Conservation (phyloP, 1,140 invertebrate genomes). For the Bacillus rossius region DNA sequence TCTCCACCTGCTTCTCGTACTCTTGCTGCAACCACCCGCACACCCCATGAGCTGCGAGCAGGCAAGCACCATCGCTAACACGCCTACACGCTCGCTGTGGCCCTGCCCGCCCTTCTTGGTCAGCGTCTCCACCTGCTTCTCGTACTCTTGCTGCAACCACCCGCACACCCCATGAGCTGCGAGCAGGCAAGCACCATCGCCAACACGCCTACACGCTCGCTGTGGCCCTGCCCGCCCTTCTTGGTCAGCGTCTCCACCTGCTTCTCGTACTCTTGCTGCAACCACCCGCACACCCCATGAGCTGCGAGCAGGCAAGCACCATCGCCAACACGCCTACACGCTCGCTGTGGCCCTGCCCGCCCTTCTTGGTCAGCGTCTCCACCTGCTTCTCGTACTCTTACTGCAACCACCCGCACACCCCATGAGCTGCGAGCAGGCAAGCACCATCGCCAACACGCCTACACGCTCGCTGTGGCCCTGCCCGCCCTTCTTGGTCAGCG, state of each 20-base stretch:
- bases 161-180: constrained; percentile 4
- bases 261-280: constrained; percentile 83
- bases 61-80: too few species aligned
- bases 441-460: too few species aligned
- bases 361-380: constrained; percentile 82
- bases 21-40: constrained; percentile 57
- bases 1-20: constrained; percentile 87
- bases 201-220: constrained; percentile 81
- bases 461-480: constrained; percentile 83
- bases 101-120: constrained; percentile 84
- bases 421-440: neutral
- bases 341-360: constrained; percentile 80
- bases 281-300: constrained; percentile 14
- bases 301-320: neutral
- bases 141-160: constrained; percentile 71
- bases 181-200: too few species aligned
- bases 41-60: neutral
- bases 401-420: constrained; percentile 41
- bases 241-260: constrained; percentile 85
- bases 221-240: constrained; percentile 81
- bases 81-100: constrained; percentile 80
- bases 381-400: constrained; percentile 89
- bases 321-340: too few species aligned
- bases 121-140: constrained; percentile 84
- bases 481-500: constrained; percentile 80